Base-by-base conservation (phyloP, 2,888 invertebrate genomes). In the Sminthurinus aureus region DNA sequence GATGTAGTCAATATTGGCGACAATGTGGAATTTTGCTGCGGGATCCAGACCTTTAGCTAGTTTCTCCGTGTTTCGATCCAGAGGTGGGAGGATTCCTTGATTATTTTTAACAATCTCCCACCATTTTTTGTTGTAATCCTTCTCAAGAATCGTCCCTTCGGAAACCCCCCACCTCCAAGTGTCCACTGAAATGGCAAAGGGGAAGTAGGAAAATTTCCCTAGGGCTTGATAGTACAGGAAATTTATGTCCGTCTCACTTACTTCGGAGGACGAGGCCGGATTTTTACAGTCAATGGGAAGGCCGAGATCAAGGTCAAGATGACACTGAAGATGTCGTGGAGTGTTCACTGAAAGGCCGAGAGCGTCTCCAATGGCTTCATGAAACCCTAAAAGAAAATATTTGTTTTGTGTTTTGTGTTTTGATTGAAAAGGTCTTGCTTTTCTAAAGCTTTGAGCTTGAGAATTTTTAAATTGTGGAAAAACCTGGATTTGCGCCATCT, bases 21-120 rank as follows among this genome's bases (percentile, higher is more conserved):
- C 89, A 38, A 91, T 88, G 81, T 91, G 91, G 78, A 89, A 91
- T 84, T 90, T 91, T 3, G 90, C 88, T 8, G 89, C 91, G 6
- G 91, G 89, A 85, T 91, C 91, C 85, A 91, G 90, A 83, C 90
- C 89, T 0, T 83, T 67, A n/a, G n/a, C n/a, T n/a, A n/a, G n/a
- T 69, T 88, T 88, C 12, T 85, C 78, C 9, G 89, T 79, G 38
- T 69, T 58, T 51, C 87, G 69, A 51, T 79, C 75, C 1, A 85
- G 51, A 22, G 88, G 87, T 13, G 89, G 88, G 13, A 79, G 78
- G 20, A 89, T 85, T 51, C 89, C 89, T 85, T 89, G 89, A 26
- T 85, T 83, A 52, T 83, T 79, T 38, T 81, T 51, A 6, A 88
- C 79, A n/a, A 88, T 84, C 66, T 89, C 84, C 90, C 90, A 90